Percentiles rank a stretch among this genome's conserved stretches.
phyloP scores from a whole-genome alignment of 2,797 vertebrate genomes.

The Phalloptychus januarius region DNA sequence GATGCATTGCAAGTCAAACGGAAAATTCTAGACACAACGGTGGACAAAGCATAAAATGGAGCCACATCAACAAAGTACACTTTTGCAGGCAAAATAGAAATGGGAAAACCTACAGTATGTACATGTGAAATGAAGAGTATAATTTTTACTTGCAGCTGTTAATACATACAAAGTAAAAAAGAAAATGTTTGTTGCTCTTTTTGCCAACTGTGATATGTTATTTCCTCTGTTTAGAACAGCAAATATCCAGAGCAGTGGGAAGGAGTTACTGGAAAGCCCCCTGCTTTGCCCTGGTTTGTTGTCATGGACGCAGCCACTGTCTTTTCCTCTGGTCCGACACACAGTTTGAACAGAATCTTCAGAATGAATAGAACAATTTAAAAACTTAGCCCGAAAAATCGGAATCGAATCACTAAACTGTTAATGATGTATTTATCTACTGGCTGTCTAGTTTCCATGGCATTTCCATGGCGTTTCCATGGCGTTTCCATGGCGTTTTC shows the following conservation, averaged over 20 bases:
- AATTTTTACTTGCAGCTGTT: neutral
- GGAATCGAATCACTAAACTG: no score
- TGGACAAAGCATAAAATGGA: no score
- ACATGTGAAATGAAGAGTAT: neutral
- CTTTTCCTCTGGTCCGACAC: no score
- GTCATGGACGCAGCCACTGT: neutral
- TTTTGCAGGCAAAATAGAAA: neutral
- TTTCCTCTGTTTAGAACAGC: neutral
- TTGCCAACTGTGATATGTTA: neutral
- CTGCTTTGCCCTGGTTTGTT: neutral
- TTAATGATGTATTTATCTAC: neutral
- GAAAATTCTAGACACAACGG: no score
- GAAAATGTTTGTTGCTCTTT: neutral
- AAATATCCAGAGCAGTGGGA: neutral
- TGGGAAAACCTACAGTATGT: neutral
- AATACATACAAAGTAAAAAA: neutral
- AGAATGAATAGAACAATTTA: no score
- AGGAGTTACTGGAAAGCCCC: neutral
- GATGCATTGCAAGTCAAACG: no score
- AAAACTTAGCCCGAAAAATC: no score
- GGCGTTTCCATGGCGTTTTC: no score
- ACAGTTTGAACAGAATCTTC: no score
- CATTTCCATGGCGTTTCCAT: no score
- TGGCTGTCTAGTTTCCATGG: neutral
- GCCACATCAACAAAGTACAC: no score